Evolutionary conservation across 2,113 vertebrate genomes (phyloP).

Genomic region (Phasianus colchicus): DNA sequence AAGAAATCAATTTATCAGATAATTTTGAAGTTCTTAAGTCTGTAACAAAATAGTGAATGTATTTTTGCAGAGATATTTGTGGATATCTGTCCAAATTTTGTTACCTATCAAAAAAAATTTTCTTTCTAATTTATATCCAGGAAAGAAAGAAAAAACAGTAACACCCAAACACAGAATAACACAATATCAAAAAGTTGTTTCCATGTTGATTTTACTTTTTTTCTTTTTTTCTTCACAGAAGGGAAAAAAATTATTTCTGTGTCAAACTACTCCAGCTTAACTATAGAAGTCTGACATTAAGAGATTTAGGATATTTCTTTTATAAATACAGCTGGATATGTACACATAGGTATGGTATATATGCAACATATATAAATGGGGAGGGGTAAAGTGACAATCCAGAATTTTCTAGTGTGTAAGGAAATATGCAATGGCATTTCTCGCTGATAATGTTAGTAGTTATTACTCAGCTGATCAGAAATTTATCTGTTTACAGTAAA

Average conservation of each 20-base stretch:
- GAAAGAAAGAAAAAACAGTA: neutral
- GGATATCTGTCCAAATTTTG: neutral
- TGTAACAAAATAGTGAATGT: neutral
- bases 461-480: neutral
- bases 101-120: neutral
- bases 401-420: neutral
- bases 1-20: neutral
- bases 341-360: neutral
- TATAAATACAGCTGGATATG: neutral
- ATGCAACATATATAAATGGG: neutral
- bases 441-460: neutral
- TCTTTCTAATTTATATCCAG: neutral
- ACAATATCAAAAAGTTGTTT: neutral
- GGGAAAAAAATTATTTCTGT: neutral
- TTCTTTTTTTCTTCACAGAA: neutral
- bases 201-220: rapidly evolving
- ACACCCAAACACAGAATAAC: neutral
- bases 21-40: neutral
- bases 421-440: neutral
- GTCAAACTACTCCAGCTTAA: neutral
- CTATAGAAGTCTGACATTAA: neutral
- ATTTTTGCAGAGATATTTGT: neutral
- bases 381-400: neutral
- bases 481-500: neutral
- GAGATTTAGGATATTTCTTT: neutral